A percentile compares a stretch with the other conserved stretches of the same genome.
Evolutionary conservation across 2,113 vertebrate genomes (phyloP).

Genomic region (Thermophis baileyi): DNA sequence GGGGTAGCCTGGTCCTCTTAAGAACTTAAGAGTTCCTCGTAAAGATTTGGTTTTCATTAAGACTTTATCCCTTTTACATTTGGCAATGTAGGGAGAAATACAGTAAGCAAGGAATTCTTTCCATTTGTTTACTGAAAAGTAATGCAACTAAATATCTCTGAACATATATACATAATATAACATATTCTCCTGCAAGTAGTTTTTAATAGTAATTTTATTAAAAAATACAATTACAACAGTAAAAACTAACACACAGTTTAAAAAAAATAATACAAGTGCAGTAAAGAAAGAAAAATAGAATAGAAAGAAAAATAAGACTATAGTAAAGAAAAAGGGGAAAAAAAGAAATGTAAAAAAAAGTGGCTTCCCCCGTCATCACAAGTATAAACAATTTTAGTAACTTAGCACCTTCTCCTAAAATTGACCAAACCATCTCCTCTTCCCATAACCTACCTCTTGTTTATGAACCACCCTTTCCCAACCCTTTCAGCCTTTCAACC

Average conservation of each 20-base stretch:
- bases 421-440: not conserved
- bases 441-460: not conserved
- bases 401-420: not conserved
- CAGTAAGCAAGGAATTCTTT: not conserved
- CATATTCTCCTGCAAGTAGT: not conserved
- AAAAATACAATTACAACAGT: not conserved
- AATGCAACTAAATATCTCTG: not conserved
- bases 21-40: not conserved
- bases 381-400: not conserved
- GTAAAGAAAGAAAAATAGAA: not conserved
- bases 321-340: not conserved
- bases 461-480: not conserved
- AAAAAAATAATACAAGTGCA: not conserved
- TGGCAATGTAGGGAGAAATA: not conserved
- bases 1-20: not conserved
- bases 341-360: not conserved
- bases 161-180: too few species aligned
- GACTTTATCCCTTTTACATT: not conserved
- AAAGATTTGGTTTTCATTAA: not conserved
- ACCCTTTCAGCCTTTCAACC: not conserved
- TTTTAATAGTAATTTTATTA: not conserved
- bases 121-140: not conserved
- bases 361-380: not conserved
- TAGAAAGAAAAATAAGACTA: not conserved
- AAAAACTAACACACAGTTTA: not conserved